Conservation (phyloP, 2,113 vertebrate genomes). For the Microcebus jonahi region DNA sequence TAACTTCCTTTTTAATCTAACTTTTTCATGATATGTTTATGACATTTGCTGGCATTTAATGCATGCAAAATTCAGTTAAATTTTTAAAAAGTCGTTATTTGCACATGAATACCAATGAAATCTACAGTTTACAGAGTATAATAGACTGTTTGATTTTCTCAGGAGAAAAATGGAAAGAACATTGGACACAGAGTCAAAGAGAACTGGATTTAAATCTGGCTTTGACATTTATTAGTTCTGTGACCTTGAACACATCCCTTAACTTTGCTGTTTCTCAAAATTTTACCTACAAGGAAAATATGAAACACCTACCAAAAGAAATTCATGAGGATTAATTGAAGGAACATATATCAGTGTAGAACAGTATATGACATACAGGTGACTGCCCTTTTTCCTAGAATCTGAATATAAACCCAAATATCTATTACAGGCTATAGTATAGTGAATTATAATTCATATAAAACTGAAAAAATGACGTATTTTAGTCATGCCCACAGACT, state of each 20-base stretch:
- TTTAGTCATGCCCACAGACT: background rate
- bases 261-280: background rate
- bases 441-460: background rate
- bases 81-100: background rate
- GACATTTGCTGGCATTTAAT: background rate
- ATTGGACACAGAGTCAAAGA: background rate
- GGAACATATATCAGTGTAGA: background rate
- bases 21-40: background rate
- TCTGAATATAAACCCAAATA: background rate
- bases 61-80: background rate
- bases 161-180: background rate
- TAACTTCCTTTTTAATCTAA: background rate
- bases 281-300: background rate
- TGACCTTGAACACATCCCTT: background rate
- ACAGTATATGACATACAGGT: too few species aligned
- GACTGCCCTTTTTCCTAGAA: background rate
- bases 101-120: background rate
- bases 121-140: background rate
- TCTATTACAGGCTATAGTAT: background rate
- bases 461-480: background rate
- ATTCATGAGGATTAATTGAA: background rate
- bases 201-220: background rate
- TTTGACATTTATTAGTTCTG: background rate
- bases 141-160: slow-evolving; percentile 12
- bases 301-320: background rate